Base-by-base conservation (phyloP, 2,888 invertebrate species). In the Cotesia congregata region DNA sequence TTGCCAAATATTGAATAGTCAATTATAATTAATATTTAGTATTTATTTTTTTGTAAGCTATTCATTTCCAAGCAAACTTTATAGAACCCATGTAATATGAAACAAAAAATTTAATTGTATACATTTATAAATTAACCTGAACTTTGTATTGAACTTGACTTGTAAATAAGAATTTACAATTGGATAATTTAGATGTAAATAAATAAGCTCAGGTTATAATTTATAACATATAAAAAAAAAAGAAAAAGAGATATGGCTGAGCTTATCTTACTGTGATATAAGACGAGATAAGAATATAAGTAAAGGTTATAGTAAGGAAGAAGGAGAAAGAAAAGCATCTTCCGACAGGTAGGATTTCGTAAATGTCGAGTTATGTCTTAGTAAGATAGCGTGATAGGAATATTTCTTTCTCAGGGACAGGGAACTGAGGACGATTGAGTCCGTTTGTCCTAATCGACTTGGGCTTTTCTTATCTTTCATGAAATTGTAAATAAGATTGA, bases 341-440 rank as follows among this genome's bases (percentile, higher is more conserved):
- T 71, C 38, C 6, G 70, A 61, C 70, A 71, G 61, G 70, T 71
- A 6, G 70, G 61, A 71, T 71, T 61, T 71, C 59, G 9, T 71
- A 71, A 71, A 71, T 71, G 60, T 71, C 70, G 61, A 71, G 59
- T 71, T 38, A 71, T 71, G 70, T 71, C 60, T 38, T 60, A 60
- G 61, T 59, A 60, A 71, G 38, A 61, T 6, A 59, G 15, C 61
- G 20, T 6, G 40, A 3, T 9, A 38, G 30, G 59, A 70, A 70
- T 70, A 59, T 70, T 30, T 70, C 59, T 17, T 70, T 59, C 30
- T 6, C n/a, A 30, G 30, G 59, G 15, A 20, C 30, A 30, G 30
- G 30, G 30, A 30, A 30, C 30, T 30, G 3, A 30, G 15, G 61
- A 60, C 70, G 20, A 71, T 71, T 39, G 70, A 39, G 30, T 61